phyloP scores from a whole-genome alignment of 2,113 vertebrate species.

The Microtus montanus region DNA sequence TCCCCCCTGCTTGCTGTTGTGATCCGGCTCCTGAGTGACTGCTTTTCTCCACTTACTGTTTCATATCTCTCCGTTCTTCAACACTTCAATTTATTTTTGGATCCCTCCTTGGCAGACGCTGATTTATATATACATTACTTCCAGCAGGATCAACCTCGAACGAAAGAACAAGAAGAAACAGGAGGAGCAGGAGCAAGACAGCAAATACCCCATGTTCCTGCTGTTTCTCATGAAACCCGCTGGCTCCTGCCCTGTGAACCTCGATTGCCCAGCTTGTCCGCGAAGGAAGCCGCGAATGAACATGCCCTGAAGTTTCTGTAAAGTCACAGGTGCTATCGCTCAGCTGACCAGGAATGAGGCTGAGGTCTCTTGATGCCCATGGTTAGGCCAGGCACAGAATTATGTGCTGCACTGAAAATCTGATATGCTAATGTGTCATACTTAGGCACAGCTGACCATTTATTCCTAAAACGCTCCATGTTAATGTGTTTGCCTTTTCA shows the following conservation, averaged over 20 bases:
- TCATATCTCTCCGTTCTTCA: slow-evolving; percentile 64
- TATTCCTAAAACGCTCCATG: not conserved
- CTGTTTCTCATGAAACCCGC: not conserved
- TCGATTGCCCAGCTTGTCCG: not conserved
- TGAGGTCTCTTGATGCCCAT: slow-evolving; percentile 7
- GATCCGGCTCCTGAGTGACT: slow-evolving; percentile 69
- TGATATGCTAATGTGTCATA: not conserved
- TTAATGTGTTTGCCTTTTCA: not conserved
- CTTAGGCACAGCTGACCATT: not conserved
- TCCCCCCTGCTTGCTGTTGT: slow-evolving; percentile 72
- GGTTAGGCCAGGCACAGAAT: not conserved
- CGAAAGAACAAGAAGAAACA: not conserved
- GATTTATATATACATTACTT: slow-evolving; percentile 63
- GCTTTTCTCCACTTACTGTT: slow-evolving; percentile 62
- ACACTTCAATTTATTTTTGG: slow-evolving; percentile 57
- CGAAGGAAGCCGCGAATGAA: not conserved
- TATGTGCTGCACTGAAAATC: not conserved
- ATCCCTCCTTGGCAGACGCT: slow-evolving; percentile 52
- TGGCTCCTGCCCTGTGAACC: not conserved
- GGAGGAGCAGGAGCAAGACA: not conserved
- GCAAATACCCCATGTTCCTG: not conserved
- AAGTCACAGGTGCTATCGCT: not conserved
- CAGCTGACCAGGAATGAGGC: not conserved
- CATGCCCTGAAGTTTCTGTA: not conserved
- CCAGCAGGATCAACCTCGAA: slow-evolving; percentile 9